Evolutionary conservation across 2,797 vertebrate species (phyloP).

Genomic region (Agapornis canus): DNA sequence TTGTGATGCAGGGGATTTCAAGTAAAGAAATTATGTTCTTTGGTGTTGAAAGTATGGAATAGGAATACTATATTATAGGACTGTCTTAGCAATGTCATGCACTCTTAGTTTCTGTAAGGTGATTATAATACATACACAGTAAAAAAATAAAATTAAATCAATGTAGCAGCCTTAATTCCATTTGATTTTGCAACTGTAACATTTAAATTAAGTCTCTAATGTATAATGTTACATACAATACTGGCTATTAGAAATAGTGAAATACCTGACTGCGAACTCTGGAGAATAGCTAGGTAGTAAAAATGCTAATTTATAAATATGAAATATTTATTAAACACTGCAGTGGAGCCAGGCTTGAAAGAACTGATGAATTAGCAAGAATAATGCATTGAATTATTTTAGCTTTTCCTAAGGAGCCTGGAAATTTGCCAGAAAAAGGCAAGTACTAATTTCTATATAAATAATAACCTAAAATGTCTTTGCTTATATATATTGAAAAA

Average conservation of each 20-base stretch:
- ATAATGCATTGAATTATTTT: not conserved
- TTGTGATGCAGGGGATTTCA: not conserved
- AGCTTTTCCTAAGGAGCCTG: not conserved
- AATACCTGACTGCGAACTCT: not conserved
- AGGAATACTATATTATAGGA: not conserved
- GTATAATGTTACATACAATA: not conserved
- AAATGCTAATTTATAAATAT: not conserved
- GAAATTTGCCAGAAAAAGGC: not conserved
- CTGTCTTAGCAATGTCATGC: not conserved
- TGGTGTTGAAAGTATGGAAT: not conserved
- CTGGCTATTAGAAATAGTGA: not conserved
- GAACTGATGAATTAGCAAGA: not conserved
- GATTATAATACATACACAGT: not conserved
- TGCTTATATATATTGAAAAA: not conserved
- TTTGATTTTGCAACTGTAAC: not conserved
- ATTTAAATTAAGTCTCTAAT: not conserved
- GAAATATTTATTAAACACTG: not conserved
- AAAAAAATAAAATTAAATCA: not conserved
- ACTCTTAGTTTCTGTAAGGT: not conserved
- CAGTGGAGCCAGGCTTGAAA: not conserved
- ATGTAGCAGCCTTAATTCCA: not conserved
- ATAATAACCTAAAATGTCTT: not conserved
- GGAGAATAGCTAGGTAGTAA: not conserved
- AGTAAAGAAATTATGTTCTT: not conserved
- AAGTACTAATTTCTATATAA: not conserved